Evolutionary conservation across 2,797 vertebrate genomes (phyloP).

Genomic region (Vultur gryphus): DNA sequence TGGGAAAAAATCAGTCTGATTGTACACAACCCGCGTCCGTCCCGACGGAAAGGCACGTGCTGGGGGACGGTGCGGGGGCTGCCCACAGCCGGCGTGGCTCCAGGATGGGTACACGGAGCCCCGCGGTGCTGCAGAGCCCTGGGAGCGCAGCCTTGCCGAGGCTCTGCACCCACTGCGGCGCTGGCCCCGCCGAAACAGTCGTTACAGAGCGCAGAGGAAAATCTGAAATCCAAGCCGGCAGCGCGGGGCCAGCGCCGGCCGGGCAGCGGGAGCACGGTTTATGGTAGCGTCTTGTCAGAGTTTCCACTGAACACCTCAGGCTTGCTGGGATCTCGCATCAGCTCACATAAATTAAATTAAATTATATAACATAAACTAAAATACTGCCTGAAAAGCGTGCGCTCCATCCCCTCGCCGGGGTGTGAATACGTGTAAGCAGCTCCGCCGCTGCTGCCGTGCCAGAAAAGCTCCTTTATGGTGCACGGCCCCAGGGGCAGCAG

Average conservation of each 20-base stretch:
- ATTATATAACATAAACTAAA: neutral
- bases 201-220: neutral
- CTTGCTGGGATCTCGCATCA: neutral
- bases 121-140: neutral
- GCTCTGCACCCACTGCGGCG: neutral
- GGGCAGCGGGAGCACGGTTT: neutral
- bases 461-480: neutral
- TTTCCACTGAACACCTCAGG: conserved; percentile 36
- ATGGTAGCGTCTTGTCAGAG: neutral
- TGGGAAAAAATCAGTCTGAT: neutral
- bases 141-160: neutral
- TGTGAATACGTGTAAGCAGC: neutral
- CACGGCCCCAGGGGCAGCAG: neutral
- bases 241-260: neutral
- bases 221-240: neutral
- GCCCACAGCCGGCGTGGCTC: fast-evolving
- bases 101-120: neutral
- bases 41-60: neutral
- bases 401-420: neutral
- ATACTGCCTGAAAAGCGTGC: neutral
- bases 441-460: fast-evolving
- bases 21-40: neutral
- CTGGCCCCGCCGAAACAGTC: neutral
- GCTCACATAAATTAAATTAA: neutral
- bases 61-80: neutral